A percentile compares a stretch with the other conserved stretches of the same genome.
Conservation (phyloP, 2,888 invertebrate species). For the Dioctria linearis region DNA sequence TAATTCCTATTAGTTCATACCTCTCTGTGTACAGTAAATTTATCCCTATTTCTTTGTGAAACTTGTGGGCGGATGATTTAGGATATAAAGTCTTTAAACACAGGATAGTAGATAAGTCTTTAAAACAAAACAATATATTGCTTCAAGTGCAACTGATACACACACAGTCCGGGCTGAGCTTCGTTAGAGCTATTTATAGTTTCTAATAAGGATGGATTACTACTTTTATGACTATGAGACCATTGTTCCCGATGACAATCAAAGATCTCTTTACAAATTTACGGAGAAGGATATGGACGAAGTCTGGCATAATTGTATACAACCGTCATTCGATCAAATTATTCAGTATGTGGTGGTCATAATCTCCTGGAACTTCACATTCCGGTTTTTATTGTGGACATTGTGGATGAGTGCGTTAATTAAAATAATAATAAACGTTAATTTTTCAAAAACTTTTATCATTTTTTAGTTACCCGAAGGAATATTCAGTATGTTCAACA, state of each 20-base stretch:
- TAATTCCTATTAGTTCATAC: too few species aligned
- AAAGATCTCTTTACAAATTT: conserved; percentile 35
- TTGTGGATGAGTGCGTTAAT: conserved; percentile 12
- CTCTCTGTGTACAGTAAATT: too few species aligned
- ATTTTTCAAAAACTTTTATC: background rate
- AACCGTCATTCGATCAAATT: conserved; percentile 55
- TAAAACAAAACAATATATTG: too few species aligned
- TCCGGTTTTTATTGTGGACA: conserved; percentile 22
- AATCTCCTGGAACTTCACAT: conserved; percentile 54
- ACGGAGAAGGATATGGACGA: conserved; percentile 30
- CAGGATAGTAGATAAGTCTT: too few species aligned
- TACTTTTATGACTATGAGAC: conserved; percentile 53
- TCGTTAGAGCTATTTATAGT: too few species aligned
- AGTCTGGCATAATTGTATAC: conserved; percentile 50
- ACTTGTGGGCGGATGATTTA: too few species aligned
- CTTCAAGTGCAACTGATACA: too few species aligned
- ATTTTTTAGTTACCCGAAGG: background rate
- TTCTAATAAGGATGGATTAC: conserved; percentile 35
- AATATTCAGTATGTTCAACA: conserved; percentile 10
- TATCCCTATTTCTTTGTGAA: too few species aligned
- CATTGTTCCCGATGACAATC: conserved; percentile 28
- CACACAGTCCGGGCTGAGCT: too few species aligned
- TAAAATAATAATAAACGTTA: background rate
- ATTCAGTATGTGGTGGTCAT: conserved; percentile 44
- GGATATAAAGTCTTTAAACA: too few species aligned